A percentile compares a stretch with the other conserved stretches of the same genome.
Evolutionary conservation across 64 coral and sea anemone genomes (phyloP).

Genomic region (Montipora cactus): DNA sequence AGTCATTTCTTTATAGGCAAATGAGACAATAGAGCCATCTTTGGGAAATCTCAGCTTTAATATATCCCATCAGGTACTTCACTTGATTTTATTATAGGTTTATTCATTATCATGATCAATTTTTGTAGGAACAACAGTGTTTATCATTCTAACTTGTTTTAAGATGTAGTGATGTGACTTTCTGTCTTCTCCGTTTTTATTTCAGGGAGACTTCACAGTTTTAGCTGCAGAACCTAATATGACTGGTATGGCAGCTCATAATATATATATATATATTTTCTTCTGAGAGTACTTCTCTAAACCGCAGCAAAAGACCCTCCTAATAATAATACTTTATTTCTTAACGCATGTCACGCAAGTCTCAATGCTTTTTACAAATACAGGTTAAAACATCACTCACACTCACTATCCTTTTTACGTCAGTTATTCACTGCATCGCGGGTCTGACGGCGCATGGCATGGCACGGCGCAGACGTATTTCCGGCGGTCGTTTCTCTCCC

Average conservation of each 20-base stretch:
- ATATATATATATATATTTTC: not conserved
- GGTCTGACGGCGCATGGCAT: no score
- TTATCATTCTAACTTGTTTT: not conserved
- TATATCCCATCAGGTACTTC: slow-evolving; percentile 94
- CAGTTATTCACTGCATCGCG: no score
- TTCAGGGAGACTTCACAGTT: slow-evolving; percentile 92
- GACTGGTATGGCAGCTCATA: slow-evolving; percentile 52
- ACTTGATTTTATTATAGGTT: no score
- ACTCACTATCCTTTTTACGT: no score
- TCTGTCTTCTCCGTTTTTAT: not conserved
- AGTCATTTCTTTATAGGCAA: slow-evolving; percentile 49
- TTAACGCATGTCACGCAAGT: no score
- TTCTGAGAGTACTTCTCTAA: no score
- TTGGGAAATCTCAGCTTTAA: slow-evolving; percentile 77
- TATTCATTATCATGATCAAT: not conserved
- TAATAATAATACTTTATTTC: no score
- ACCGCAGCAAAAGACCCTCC: no score
- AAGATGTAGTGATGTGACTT: not conserved
- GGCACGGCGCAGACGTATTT: no score
- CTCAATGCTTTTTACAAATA: no score
- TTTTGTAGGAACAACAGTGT: not conserved
- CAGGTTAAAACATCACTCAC: no score
- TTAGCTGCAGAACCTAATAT: slow-evolving; percentile 76
- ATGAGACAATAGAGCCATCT: slow-evolving; percentile 16
- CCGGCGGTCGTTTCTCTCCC: no score